These are phyloP conservation scores for Lordiphosa clarofinis DNA, from an alignment of 1,140 invertebrate genomes.

Conservation along the genomic window DNA sequence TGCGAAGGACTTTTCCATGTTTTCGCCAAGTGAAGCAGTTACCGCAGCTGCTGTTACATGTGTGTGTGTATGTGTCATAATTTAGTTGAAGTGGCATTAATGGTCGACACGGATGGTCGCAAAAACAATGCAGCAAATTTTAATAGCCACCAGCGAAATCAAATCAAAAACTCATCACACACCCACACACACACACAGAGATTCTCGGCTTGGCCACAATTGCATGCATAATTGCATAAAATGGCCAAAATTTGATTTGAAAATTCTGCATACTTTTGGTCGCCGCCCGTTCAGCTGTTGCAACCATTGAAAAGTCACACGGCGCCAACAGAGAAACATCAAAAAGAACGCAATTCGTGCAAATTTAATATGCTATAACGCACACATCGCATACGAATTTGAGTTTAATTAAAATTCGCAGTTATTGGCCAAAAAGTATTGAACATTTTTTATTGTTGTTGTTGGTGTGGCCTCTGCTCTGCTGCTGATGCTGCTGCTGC, in stretches of 20 bases:
- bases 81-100: constrained; percentile 76
- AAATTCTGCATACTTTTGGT: constrained; percentile 60
- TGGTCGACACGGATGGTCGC: constrained; percentile 37
- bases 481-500: constrained; percentile 1
- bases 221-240: constrained; percentile 75
- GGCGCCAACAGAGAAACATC: constrained; percentile 40
- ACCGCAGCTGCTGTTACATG: constrained; percentile 41
- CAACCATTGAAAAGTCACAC: constrained; percentile 56
- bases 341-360: constrained; percentile 53
- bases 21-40: constrained; percentile 44
- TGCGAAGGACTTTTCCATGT: constrained; percentile 77
- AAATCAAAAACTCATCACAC: constrained; percentile 44
- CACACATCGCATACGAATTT: constrained; percentile 48
- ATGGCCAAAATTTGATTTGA: constrained; percentile 67
- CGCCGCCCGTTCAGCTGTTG: constrained; percentile 38
- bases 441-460: constrained; percentile 25
- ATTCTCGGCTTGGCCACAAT: constrained; percentile 44
- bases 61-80: constrained; percentile 51
- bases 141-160: constrained; percentile 39
- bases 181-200: constrained; percentile 24
- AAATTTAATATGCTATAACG: constrained; percentile 69
- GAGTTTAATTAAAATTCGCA: constrained; percentile 74
- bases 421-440: constrained; percentile 66
- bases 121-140: constrained; percentile 36
- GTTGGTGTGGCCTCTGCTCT: constrained; percentile 14